phyloP scores from a whole-genome alignment of 2,797 vertebrate genomes.

The Ibycter americanus region DNA sequence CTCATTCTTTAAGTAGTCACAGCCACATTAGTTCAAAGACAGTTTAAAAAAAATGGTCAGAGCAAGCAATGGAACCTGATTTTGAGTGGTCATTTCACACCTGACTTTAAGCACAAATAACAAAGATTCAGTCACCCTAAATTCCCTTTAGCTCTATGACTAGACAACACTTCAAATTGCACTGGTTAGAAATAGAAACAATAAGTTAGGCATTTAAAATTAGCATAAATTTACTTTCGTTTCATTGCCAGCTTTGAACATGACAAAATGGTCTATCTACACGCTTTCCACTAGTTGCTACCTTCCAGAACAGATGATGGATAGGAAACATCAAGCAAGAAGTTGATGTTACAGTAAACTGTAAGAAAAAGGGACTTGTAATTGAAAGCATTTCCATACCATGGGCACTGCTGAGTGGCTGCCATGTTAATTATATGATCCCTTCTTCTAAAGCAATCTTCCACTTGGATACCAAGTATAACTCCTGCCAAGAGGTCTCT shows the following conservation, averaged over 20 bases:
- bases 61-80: not conserved
- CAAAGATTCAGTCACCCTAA: not conserved
- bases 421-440: slow-evolving; percentile 9
- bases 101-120: not conserved
- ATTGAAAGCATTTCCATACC: slow-evolving; percentile 10
- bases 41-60: not conserved
- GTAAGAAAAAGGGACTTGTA: not conserved
- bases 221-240: not conserved
- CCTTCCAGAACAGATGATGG: not conserved
- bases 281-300: not conserved
- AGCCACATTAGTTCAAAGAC: not conserved
- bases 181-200: not conserved
- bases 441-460: slow-evolving; percentile 29
- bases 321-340: not conserved
- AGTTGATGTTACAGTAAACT: not conserved
- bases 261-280: not conserved
- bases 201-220: not conserved
- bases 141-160: not conserved
- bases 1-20: not conserved
- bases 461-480: slow-evolving; percentile 3
- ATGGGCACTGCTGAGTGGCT: not conserved
- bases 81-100: not conserved
- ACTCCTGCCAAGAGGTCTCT: not conserved
- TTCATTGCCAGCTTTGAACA: not conserved
- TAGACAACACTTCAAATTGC: not conserved